Evolutionary conservation across 2,888 invertebrate species (phyloP).

Genomic region (Dynastes tityus): DNA sequence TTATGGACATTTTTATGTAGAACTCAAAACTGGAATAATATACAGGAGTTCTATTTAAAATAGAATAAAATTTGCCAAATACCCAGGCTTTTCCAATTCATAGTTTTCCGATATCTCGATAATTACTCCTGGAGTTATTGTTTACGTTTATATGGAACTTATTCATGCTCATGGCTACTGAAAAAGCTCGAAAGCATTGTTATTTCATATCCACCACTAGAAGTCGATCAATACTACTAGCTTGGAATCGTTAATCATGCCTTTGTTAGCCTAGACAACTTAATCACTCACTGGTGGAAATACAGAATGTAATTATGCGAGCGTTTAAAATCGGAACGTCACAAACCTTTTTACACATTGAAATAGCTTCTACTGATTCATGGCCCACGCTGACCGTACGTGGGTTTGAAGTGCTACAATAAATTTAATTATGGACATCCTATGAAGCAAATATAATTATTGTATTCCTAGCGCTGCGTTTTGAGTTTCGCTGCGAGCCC

Average conservation of each 20-base stretch:
- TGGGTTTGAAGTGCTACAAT: slow-evolving; percentile 19
- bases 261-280: slow-evolving; percentile 37
- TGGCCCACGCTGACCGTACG: background rate
- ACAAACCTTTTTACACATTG: background rate
- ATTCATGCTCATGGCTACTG: no score
- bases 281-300: slow-evolving; percentile 31
- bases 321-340: slow-evolving; percentile 8
- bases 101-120: no score
- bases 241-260: slow-evolving; percentile 18
- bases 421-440: slow-evolving; percentile 34
- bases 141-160: no score
- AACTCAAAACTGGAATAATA: no score
- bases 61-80: no score
- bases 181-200: background rate
- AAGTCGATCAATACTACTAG: slow-evolving; percentile 19
- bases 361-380: slow-evolving; percentile 5
- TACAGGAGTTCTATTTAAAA: no score
- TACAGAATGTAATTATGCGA: slow-evolving; percentile 25
- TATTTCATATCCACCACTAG: slow-evolving; percentile 1
- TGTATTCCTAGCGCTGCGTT: slow-evolving; percentile 32
- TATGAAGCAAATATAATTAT: slow-evolving; percentile 23
- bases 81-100: no score
- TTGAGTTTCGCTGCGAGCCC: background rate
- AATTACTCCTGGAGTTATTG: no score
- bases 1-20: no score